These are phyloP conservation scores for Sorex maritimensis DNA, from an alignment of 2,797 vertebrate genomes.

Conservation along the genomic window DNA sequence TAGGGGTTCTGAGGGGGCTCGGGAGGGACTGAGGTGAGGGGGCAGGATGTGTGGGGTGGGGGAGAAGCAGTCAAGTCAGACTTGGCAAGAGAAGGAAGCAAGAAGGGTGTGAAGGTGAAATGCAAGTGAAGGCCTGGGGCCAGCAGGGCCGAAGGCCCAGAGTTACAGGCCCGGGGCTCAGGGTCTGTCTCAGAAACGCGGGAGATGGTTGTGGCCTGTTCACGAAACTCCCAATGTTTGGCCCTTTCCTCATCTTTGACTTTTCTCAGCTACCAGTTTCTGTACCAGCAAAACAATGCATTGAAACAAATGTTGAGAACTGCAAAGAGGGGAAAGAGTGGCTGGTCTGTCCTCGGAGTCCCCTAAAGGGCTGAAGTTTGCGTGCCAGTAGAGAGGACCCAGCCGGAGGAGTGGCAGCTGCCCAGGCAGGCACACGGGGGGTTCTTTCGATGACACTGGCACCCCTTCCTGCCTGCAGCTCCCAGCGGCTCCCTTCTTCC, in stretches of 20 bases:
- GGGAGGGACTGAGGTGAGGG: background rate
- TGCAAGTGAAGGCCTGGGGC: background rate
- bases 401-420: too few relatives aligned
- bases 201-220: background rate
- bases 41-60: background rate
- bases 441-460: background rate
- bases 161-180: too few relatives aligned
- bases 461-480: rapidly evolving
- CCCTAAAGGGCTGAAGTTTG: background rate
- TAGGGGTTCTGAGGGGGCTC: too few relatives aligned
- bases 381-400: too few relatives aligned
- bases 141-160: too few relatives aligned
- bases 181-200: background rate
- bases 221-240: too few relatives aligned
- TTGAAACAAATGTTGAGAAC: too few relatives aligned
- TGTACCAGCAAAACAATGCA: too few relatives aligned
- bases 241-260: too few relatives aligned
- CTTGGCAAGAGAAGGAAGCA: background rate
- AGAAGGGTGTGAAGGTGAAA: background rate
- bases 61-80: background rate
- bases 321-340: background rate
- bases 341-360: background rate
- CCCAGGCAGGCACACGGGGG: too few relatives aligned
- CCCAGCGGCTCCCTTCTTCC: background rate
- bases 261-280: too few relatives aligned